Evolutionary conservation across 2,797 vertebrate species (phyloP).

Genomic region (Cephalopachus bancanus): DNA sequence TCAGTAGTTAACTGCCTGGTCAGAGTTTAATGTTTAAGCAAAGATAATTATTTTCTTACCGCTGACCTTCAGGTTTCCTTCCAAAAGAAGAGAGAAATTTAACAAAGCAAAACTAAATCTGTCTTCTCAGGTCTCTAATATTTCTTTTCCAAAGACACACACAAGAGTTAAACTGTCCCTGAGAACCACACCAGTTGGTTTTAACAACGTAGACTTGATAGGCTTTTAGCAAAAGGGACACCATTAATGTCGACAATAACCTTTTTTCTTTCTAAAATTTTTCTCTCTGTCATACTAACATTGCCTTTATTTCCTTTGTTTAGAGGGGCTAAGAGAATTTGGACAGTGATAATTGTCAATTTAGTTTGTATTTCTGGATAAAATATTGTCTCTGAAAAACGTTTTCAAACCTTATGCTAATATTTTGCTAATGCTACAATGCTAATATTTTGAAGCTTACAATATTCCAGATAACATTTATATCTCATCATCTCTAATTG

Average conservation of each 20-base stretch:
- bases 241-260: background rate
- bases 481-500: conserved; percentile 44
- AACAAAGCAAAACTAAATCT: background rate
- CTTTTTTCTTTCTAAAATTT: background rate
- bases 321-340: background rate
- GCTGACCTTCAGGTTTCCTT: background rate
- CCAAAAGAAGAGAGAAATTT: background rate
- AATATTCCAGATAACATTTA: background rate
- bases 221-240: background rate
- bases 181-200: background rate
- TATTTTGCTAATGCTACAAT: conserved; percentile 5
- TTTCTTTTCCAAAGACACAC: background rate
- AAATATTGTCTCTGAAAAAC: conserved; percentile 20
- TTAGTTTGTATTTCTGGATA: conserved; percentile 47
- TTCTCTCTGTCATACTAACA: background rate
- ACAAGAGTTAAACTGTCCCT: background rate
- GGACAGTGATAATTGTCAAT: background rate
- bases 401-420: conserved; percentile 21
- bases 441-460: conserved; percentile 35
- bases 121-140: background rate
- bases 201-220: background rate
- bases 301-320: background rate
- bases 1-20: background rate
- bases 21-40: background rate
- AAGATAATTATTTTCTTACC: background rate